Percentiles rank a stretch among this genome's conserved stretches.
These are phyloP conservation scores for Leptopilina myrica DNA, from an alignment of 2,888 invertebrate species.

Conservation along the genomic window DNA sequence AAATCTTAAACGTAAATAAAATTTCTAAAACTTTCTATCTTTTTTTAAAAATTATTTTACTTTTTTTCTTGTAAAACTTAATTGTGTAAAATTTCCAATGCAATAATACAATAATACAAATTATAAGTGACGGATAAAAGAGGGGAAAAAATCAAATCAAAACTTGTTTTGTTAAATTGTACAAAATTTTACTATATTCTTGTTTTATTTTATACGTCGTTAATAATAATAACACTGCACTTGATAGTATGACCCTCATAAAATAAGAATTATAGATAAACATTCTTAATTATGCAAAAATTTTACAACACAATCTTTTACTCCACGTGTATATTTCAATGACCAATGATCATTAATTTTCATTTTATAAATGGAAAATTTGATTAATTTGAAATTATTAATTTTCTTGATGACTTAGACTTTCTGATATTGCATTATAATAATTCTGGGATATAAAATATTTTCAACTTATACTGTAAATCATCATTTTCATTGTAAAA, in stretches of 20 bases:
- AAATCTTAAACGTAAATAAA: neutral
- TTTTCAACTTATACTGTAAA: no score
- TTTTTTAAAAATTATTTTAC: neutral
- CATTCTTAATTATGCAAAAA: constrained; percentile 24
- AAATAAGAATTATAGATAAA: constrained; percentile 15
- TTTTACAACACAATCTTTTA: neutral
- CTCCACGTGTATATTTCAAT: neutral
- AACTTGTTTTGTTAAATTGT: neutral
- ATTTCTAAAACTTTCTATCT: neutral
- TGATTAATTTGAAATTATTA: constrained; percentile 1
- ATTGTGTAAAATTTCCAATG: no score
- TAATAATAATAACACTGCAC: neutral
- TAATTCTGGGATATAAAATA: no score
- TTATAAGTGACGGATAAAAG: no score
- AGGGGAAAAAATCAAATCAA: neutral
- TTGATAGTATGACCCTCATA: constrained; percentile 31
- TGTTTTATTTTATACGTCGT: neutral
- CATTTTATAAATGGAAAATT: neutral
- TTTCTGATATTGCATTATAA: neutral
- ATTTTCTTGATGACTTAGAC: neutral
- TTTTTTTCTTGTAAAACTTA: neutral
- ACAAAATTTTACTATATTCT: neutral
- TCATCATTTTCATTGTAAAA: no score
- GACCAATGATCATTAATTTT: constrained; percentile 17
- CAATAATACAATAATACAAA: no score